A percentile compares a stretch with the other conserved stretches of the same genome.
These are phyloP conservation scores for Dinocampus coccinellae DNA, from an alignment of 2,888 invertebrate genomes.

Conservation along the genomic window DNA sequence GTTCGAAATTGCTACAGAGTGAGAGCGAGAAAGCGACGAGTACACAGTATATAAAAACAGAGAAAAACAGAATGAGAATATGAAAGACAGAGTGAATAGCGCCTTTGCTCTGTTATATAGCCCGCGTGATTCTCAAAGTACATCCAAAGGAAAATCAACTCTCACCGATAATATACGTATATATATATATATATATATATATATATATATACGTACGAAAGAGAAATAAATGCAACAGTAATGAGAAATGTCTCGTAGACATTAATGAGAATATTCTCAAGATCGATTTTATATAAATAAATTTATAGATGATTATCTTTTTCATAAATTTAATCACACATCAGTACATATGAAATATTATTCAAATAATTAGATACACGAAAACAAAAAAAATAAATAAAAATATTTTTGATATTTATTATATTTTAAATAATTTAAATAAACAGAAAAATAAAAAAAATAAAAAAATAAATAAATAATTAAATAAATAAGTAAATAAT, in stretches of 20 bases:
- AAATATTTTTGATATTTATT: too few species aligned
- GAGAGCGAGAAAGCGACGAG: not conserved
- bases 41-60: not conserved
- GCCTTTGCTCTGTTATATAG: not conserved
- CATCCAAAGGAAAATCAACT: conserved; percentile 25
- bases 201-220: not conserved
- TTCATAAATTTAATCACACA: not conserved
- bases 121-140: conserved; percentile 10
- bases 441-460: too few species aligned
- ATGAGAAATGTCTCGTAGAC: conserved; percentile 26
- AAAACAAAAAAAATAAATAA: too few species aligned
- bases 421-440: too few species aligned
- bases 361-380: conserved; percentile 27
- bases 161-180: conserved; percentile 18
- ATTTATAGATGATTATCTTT: not conserved
- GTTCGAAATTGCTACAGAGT: conserved; percentile 48
- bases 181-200: conserved; percentile 19
- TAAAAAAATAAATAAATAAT: too few species aligned
- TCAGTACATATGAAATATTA: not conserved
- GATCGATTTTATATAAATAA: not conserved
- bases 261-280: conserved; percentile 12
- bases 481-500: too few species aligned
- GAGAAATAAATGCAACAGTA: conserved; percentile 9
- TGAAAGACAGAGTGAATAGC: conserved; percentile 1
- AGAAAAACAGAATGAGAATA: conserved; percentile 18